A percentile compares a stretch with the other conserved stretches of the same genome.
phyloP scores from a whole-genome alignment of 2,888 invertebrate genomes.

The Microctonus brassicae region DNA sequence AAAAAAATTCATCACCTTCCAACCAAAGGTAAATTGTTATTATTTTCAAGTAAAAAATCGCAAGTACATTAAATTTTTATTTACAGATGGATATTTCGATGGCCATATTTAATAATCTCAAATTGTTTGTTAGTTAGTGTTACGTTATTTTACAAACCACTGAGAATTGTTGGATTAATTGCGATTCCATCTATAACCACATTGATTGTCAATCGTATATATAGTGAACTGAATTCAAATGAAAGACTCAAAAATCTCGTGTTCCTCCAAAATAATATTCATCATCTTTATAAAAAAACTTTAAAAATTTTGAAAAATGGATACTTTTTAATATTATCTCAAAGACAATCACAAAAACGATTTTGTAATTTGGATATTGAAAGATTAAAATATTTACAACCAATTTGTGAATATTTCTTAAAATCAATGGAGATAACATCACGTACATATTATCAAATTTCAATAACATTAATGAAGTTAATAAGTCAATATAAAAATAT shows the following conservation, averaged over 20 bases:
- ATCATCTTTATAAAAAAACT: constrained; percentile 52
- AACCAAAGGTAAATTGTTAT: constrained; percentile 33
- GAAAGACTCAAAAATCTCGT: constrained; percentile 51
- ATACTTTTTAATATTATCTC: constrained; percentile 49
- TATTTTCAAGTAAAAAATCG: constrained; percentile 1
- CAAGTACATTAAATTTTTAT: constrained; percentile 22
- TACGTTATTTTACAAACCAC: constrained; percentile 40
- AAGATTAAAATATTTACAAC: constrained; percentile 54
- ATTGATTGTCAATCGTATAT: constrained; percentile 44
- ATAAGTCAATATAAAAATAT: constrained; percentile 45
- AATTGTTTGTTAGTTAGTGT: constrained; percentile 43
- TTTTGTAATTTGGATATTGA: constrained; percentile 55
- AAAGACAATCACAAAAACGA: constrained; percentile 45
- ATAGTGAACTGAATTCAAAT: constrained; percentile 40
- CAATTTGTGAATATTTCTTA: constrained; percentile 53
- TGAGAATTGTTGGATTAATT: constrained; percentile 39
- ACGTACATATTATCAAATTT: constrained; percentile 49
- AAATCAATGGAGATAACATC: constrained; percentile 55
- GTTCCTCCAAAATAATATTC: constrained; percentile 56
- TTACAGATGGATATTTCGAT: constrained; percentile 47
- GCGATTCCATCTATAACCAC: constrained; percentile 44
- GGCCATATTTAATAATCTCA: constrained; percentile 48
- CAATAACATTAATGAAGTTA: constrained; percentile 48
- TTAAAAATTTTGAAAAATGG: constrained; percentile 58
- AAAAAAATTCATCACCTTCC: constrained; percentile 30